phyloP scores from a whole-genome alignment of 1,140 invertebrate genomes.

The Apocrypta bakeri region DNA sequence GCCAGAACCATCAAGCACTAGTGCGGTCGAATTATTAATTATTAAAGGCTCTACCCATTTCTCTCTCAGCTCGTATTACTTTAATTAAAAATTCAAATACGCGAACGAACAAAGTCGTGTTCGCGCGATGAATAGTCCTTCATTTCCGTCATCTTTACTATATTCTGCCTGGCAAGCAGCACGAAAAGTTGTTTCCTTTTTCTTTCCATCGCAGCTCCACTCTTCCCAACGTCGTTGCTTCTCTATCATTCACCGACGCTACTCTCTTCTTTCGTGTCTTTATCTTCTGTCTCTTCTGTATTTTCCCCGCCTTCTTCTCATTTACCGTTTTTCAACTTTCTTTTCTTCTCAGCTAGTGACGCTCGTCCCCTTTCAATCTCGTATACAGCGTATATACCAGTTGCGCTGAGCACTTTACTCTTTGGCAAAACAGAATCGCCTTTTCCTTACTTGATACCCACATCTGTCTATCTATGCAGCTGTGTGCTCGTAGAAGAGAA shows the following conservation, averaged over 20 bases:
- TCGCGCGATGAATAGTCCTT: conserved; percentile 36
- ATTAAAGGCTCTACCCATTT: conserved; percentile 54
- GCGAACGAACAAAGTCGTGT: conserved; percentile 46
- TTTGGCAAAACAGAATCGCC: not conserved
- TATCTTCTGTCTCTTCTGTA: not conserved
- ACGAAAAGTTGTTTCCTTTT: conserved; percentile 37
- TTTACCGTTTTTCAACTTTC: not conserved
- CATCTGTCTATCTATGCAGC: not conserved
- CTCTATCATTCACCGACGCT: not conserved
- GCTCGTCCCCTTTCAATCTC: too few relatives aligned
- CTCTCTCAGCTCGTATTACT: conserved; percentile 49
- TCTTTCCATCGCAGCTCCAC: conserved; percentile 22
- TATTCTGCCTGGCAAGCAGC: conserved; percentile 2
- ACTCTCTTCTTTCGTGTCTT: not conserved
- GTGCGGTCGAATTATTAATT: conserved; percentile 59
- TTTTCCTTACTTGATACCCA: not conserved
- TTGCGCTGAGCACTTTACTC: not conserved
- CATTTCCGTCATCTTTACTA: conserved; percentile 37
- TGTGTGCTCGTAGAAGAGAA: not conserved
- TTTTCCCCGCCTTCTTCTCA: not conserved
- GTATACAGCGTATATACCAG: conserved; percentile 18
- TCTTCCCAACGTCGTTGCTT: not conserved
- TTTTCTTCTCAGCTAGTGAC: not conserved
- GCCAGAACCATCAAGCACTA: not conserved
- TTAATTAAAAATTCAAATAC: conserved; percentile 63